Evolutionary conservation across 2,888 invertebrate genomes (phyloP), one percentile per base, ranked within the genome.

Genomic region (Crossocerus cetratus): DNA sequence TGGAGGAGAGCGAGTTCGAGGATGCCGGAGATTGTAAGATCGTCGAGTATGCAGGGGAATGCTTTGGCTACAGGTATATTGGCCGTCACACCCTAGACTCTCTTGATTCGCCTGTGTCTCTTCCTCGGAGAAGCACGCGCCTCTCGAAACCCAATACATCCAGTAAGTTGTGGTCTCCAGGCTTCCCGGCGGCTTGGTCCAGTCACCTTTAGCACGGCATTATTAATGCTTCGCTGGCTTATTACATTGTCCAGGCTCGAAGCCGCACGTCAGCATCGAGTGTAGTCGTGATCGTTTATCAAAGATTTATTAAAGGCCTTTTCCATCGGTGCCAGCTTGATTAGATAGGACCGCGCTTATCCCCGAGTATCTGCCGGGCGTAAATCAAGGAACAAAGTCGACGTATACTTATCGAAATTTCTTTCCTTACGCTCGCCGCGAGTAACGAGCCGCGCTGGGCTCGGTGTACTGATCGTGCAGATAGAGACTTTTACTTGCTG

Each of bases 21-120:
- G 63, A 77, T 72, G 56, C 67, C 23, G 32, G n/a, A n/a, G n/a
- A n/a, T 13, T 54, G n/a, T n/a, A n/a, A n/a, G n/a, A n/a, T n/a
- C n/a, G n/a, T n/a, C n/a, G n/a, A n/a, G n/a, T n/a, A n/a, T n/a
- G n/a, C n/a, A n/a, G n/a, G n/a, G 69, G 72, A 65, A 72, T 72
- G 70, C 54, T 44, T n/a, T 45, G 62, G 53, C 60, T 70, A 59
- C 58, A 58, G 44, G 42, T 58, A 62, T 62, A 64, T 43, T 71
- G 57, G 65, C 60, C 69, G 68, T 69, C 81, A 69, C 77, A 77
- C 65, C 74, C 64, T 55, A 49, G n/a, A 63, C 55, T 54, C 75
- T 66, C 32, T 69, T 57, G 21, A 54, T 73, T 76, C 65, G 21
- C 65, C 22, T 61, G 43, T 13, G 3, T 23, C 54, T 55, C 42